Evolutionary conservation across 2,113 vertebrate species (phyloP).

Genomic region (Xenopus tropicalis): UCB_Xtro_10.0 CM004451.2:65968501-65969000

Average conservation of each 20-base stretch:
- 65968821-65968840: constrained; percentile 74
- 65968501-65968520: constrained; percentile 40
- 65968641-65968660: constrained; percentile 29
- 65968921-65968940: no score
- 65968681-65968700: constrained; percentile 48
- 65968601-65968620: constrained; percentile 45
- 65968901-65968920: no score
- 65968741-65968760: constrained; percentile 84
- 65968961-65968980: no score
- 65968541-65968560: constrained; percentile 24
- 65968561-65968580: constrained; percentile 40
- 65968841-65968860: constrained; percentile 19
- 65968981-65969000: no score
- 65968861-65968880: not conserved
- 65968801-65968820: constrained; percentile 91
- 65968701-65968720: constrained; percentile 44
- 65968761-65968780: constrained; percentile 85
- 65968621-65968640: constrained; percentile 30
- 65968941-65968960: no score
- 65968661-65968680: constrained; percentile 54
- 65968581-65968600: constrained; percentile 44
- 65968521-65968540: constrained; percentile 48
- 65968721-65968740: constrained; percentile 4
- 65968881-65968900: no score
- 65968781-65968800: constrained; percentile 89